Base-by-base conservation (phyloP, 1,140 invertebrate species). In the Meloidogyne chitwoodi region DNA sequence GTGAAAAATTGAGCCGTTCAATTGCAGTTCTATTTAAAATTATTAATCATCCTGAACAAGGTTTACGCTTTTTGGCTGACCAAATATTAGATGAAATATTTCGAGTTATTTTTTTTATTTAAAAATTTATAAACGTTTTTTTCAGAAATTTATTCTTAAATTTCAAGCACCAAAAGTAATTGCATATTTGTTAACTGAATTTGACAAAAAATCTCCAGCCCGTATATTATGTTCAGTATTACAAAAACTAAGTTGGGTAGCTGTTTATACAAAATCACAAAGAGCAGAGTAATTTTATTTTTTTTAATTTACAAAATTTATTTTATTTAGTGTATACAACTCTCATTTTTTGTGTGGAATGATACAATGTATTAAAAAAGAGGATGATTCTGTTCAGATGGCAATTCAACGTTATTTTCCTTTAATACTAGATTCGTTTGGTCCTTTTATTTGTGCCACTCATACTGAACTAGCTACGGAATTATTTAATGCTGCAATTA, bases 31-130 rank as follows among this genome's bases (percentile, higher is more conserved):
- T 75, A 10, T 27, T 24, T 19, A 27, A 69, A 31, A 74, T 48
- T 61, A n/a, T 75, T 64, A 38, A 75, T 70, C 64, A 75, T 24
- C 44, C 29, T 10, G 77, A 78, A 26, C 68, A 68, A 61, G 26
- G 79, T n/a, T n/a, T 78, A n/a, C 78, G 77, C 3, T 64, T 78
- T 63, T 31, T 80, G 38, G 77, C 77, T 38, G 77, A 78, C 24
- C 77, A 78, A 65, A 38, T 64, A 22, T 65, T 78, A 48, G 77
- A 78, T 41, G 68, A 79, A 22, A 66, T 78, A 41, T 78, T 78
- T 12, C 14, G 77, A 48, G 77, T 78, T 14, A 72, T 16, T 70
- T 63, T 22, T n/a, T 77, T 27, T 22, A n/a, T n/a, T 48, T 27
- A 29, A 24, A 12, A 61, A 48, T 6, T 41, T 41, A 26, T 31